Conservation (phyloP, 1,140 invertebrate species). For the Plectrocnemia conspersa region DNA sequence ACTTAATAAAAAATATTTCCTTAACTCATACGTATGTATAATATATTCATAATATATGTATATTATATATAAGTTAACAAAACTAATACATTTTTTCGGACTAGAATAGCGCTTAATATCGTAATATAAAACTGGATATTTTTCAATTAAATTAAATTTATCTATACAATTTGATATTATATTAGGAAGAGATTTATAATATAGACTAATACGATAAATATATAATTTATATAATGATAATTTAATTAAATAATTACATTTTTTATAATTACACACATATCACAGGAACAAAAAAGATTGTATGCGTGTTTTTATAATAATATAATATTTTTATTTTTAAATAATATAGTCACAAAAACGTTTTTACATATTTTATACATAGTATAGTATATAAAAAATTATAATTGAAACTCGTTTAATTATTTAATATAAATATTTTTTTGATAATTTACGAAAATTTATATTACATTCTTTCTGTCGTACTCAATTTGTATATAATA, state of each 20-base stretch:
- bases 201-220: not conserved
- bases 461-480: no score
- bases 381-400: not conserved
- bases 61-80: slow-evolving; percentile 28
- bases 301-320: slow-evolving; percentile 10
- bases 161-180: not conserved
- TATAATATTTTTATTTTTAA: slow-evolving; percentile 7
- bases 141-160: slow-evolving; percentile 5
- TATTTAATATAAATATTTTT: no score
- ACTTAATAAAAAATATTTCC: slow-evolving; percentile 26
- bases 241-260: not conserved
- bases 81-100: slow-evolving; percentile 35
- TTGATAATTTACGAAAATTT: no score
- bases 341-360: not conserved
- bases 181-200: not conserved
- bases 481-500: no score
- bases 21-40: slow-evolving; percentile 8
- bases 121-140: slow-evolving; percentile 5
- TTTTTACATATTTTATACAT: not conserved
- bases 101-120: slow-evolving; percentile 32
- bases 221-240: not conserved
- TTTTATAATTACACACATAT: slow-evolving; percentile 17
- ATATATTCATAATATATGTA: slow-evolving; percentile 7
- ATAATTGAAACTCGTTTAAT: not conserved
- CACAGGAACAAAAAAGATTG: slow-evolving; percentile 20